Percentiles rank a stretch among this genome's conserved stretches.
phyloP scores from a whole-genome alignment of 2,888 invertebrate genomes.

The Drosophila ochracea region DNA sequence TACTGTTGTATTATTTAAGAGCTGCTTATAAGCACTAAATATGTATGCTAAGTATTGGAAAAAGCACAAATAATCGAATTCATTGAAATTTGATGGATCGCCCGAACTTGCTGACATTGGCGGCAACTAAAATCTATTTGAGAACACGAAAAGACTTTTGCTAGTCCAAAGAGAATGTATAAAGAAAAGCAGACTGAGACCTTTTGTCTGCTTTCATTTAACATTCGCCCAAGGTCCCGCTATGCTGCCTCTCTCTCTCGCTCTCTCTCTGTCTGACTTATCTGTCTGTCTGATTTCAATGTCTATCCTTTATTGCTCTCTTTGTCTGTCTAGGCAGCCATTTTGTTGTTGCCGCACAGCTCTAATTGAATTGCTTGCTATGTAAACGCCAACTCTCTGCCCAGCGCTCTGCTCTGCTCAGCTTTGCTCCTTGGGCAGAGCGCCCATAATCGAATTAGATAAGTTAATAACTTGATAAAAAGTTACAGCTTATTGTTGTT shows the following conservation, averaged over 20 bases:
- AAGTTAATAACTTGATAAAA: slow-evolving; percentile 82
- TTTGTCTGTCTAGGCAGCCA: slow-evolving; percentile 51
- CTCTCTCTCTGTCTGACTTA: background rate
- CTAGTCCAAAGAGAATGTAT: background rate
- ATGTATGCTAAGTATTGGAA: background rate
- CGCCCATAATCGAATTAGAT: slow-evolving; percentile 79
- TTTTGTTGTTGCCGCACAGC: slow-evolving; percentile 55
- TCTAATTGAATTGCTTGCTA: slow-evolving; percentile 77
- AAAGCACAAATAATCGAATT: background rate
- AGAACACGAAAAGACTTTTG: background rate
- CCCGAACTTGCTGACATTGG: slow-evolving; percentile 4
- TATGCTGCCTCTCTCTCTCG: slow-evolving; percentile 8
- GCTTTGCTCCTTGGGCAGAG: slow-evolving; percentile 38
- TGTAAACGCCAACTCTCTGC: slow-evolving; percentile 57
- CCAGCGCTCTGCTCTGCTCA: slow-evolving; percentile 14
- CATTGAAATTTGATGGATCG: slow-evolving; percentile 28
- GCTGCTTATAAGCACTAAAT: background rate
- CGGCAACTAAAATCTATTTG: slow-evolving; percentile 3
- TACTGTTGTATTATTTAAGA: slow-evolving; percentile 1
- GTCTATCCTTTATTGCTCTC: slow-evolving; percentile 13
- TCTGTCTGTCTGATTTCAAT: slow-evolving; percentile 41
- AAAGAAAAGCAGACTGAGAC: background rate
- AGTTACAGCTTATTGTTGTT: slow-evolving; percentile 65
- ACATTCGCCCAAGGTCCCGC: slow-evolving; percentile 44
- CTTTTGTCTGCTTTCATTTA: background rate